phyloP scores from a whole-genome alignment of 2,888 invertebrate genomes.

The Chloroclysta siterata region DNA sequence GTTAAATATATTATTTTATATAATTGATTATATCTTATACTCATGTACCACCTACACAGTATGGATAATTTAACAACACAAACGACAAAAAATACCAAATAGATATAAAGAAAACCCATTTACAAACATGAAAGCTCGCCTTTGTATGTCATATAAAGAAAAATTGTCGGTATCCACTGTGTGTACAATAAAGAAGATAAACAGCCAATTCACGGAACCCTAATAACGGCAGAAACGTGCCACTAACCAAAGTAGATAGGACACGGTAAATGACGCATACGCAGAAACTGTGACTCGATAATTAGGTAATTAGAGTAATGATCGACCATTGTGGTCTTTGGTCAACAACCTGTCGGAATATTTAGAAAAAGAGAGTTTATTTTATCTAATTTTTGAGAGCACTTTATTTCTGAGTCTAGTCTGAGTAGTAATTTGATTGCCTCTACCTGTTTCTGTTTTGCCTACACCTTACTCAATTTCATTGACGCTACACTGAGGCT shows the following conservation, averaged over 20 bases:
- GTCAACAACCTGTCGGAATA: conserved; percentile 8
- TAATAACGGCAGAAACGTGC: conserved; percentile 21
- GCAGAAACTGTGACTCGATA: conserved; percentile 20
- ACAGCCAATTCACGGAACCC: conserved; percentile 13
- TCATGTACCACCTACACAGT: too few relatives aligned
- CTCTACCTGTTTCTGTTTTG: too few relatives aligned
- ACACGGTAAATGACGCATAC: conserved; percentile 34
- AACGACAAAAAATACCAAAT: too few relatives aligned
- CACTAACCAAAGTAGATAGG: conserved; percentile 29
- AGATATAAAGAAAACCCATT: too few relatives aligned
- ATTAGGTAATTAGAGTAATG: conserved; percentile 25
- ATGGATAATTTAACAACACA: too few relatives aligned
- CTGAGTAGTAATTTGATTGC: too few relatives aligned
- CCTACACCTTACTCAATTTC: too few relatives aligned
- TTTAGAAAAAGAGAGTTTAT: neutral
- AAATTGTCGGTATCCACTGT: neutral
- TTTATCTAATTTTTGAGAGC: too few relatives aligned
- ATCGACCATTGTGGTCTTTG: conserved; percentile 14
- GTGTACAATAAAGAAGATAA: neutral
- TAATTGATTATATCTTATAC: neutral
- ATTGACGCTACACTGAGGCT: too few relatives aligned
- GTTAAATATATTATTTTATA: neutral
- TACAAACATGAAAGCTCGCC: too few relatives aligned
- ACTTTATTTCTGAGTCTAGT: too few relatives aligned
- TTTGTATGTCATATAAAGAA: too few relatives aligned